Evolutionary conservation across 2,113 vertebrate species (phyloP).

Genomic region (Phodopus roborovskii): DNA sequence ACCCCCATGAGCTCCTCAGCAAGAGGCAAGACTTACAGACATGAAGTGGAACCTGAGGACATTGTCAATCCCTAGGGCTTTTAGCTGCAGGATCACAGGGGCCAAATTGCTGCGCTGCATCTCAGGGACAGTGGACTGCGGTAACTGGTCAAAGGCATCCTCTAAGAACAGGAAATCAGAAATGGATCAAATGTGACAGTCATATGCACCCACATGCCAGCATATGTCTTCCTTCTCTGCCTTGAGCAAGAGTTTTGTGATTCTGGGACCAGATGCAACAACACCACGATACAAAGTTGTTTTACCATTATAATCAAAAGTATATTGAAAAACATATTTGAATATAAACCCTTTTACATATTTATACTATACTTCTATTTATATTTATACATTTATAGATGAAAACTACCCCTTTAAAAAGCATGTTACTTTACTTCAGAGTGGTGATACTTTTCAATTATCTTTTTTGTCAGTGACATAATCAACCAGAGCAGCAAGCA

Average conservation of each 20-base stretch:
- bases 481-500: constrained; percentile 10
- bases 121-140: constrained; percentile 93
- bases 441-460: not conserved
- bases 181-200: constrained; percentile 26
- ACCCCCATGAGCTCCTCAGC: not conserved
- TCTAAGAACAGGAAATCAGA: constrained; percentile 87
- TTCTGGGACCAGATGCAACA: not conserved
- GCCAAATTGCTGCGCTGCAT: constrained; percentile 98
- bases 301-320: not conserved
- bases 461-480: constrained; percentile 48
- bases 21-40: constrained; percentile 89
- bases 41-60: constrained; percentile 99
- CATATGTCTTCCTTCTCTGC: not conserved
- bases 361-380: not conserved
- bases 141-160: constrained; percentile 97
- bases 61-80: constrained; percentile 97
- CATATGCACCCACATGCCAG: not conserved
- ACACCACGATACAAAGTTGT: not conserved
- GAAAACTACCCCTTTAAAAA: constrained; percentile 20
- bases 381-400: not conserved
- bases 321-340: not conserved
- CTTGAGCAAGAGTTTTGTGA: not conserved
- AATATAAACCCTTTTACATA: not conserved
- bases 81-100: constrained; percentile 98
- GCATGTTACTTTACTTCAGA: not conserved